Evolutionary conservation across 2,888 invertebrate species (phyloP), one percentile per base, ranked within the genome.

Genomic region (Gisinianus flammeolus): DNA sequence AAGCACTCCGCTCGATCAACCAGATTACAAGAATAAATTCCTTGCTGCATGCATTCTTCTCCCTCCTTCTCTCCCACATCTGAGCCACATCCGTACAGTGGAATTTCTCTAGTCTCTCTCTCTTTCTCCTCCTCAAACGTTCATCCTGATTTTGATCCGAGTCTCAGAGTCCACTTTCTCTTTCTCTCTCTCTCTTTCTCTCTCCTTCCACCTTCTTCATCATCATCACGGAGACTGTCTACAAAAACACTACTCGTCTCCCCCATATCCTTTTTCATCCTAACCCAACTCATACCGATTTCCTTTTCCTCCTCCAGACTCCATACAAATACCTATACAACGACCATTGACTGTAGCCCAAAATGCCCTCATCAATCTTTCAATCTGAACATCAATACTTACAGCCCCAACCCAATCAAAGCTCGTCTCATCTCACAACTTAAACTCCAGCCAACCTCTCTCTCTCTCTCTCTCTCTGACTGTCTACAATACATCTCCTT

Each of bases 1-100:
- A 77, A 71, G 72, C 73, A 70, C 77, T 71, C 66, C 68, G 75
- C 77, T 76, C 79, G 79, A 81, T 79, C 79, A 77, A 72, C 72
- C 75, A 79, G 79, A 81, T 81, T 79, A 81, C 76, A 79, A 79
- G 71, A 78, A 81, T 78, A 77, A 77, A 74, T 76, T 66, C 68
- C 79, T 76, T 79, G 75, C 79, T 78, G 68, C n/a, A 79, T 78
- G 62, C 77, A 68, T 74, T 73, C 76, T 73, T n/a, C 75, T 77
- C 68, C 26, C n/a, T 76, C 69, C 68, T 71, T 22, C 74, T 74
- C 67, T 1, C 22, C n/a, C 35, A 31, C 30, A 33, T 33, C 22
- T 66, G 66, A 66, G 30, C 66, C 28, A 66, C 10, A n/a, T n/a
- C n/a, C n/a, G n/a, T n/a, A 66, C 66, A 66, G n/a, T 66, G n/a